Conservation (phyloP, 2,888 invertebrate genomes). For the Itoplectis maculator region DNA sequence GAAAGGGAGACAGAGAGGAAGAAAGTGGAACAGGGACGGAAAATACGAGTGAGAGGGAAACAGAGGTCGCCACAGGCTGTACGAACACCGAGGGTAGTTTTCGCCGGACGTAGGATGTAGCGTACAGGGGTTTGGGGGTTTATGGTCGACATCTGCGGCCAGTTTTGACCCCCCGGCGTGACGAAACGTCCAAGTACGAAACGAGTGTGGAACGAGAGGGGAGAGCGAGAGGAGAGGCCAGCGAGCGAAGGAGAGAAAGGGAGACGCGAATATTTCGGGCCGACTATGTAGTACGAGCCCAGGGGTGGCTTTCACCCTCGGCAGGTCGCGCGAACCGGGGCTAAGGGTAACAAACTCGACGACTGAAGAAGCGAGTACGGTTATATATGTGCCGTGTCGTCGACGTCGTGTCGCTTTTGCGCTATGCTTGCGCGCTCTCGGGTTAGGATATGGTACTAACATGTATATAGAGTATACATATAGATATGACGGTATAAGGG, state of each 20-base stretch:
- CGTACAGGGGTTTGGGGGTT: conserved; percentile 74
- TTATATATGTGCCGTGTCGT: neutral
- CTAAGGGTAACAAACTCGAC: conserved; percentile 53
- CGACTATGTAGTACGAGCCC: neutral
- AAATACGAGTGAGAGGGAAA: too few species aligned
- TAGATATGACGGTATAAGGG: too few species aligned
- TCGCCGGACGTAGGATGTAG: conserved; percentile 52
- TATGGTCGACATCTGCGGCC: conserved; percentile 83
- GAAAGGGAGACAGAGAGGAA: conserved; percentile 30
- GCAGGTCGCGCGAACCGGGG: conserved; percentile 22
- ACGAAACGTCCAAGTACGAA: conserved; percentile 79
- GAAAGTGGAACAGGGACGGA: too few species aligned
- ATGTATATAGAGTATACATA: too few species aligned
- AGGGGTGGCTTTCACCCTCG: conserved; percentile 56
- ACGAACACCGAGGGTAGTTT: conserved; percentile 32
- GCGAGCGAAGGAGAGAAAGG: conserved; percentile 40
- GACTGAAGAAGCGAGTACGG: conserved; percentile 25
- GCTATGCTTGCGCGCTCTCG: neutral
- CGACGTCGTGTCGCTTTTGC: conserved; percentile 12
- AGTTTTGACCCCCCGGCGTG: conserved; percentile 83
- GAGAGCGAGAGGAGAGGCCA: too few species aligned
- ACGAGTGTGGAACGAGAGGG: conserved; percentile 71
- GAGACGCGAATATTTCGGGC: neutral
- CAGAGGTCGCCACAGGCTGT: conserved; percentile 7
- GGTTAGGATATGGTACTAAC: neutral